Base-by-base conservation (phyloP, 2,113 vertebrate species). In the Edolisoma coerulescens region DNA sequence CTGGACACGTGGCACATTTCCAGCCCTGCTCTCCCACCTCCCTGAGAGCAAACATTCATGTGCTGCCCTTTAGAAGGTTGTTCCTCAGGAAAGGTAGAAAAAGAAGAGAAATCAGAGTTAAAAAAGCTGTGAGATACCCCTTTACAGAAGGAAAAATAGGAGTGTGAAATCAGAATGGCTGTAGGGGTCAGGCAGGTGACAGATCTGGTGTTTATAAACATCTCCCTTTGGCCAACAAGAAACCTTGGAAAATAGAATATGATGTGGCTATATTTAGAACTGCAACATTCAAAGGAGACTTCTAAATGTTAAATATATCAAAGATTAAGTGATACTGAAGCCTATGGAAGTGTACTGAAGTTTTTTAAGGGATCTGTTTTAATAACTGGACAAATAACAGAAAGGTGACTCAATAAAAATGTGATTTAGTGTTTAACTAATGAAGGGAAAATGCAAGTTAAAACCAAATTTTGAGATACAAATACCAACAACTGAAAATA, bases 1-100 rank as follows among this genome's bases (percentile, higher is more conserved):
- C 26, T 32, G 70, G 73, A 41, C 30, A 16, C 0, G 3, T 28
- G 52, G 11, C 5, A 37, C 8, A 1, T 0, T 3, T 1, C 10
- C 1, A 47, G 37, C 8, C 24, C 64, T 13, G 44, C 32, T 52
- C 16, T 54, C 54, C 37, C 45, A 4, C 28, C 10, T 7, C 41
- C 33, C 61, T 16, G 7, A 70, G 52, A 56, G 27, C 35, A 64
- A 68, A 47, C 1, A 1, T 30, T 45, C 11, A 19, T 0, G 2
- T 42, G 23, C 44, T 89, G 26, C 84, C 39, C 52, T 78, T 90
- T 22, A 37, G 50, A 17, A 87, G 45, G 41, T 0, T 50, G 30
- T 7, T 52, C 24, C 53, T 15, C 28, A 57, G 42, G 11, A 75
- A 44, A n/a, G 42, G 81, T 17, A 86, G 67, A 39, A 41, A 77